These are phyloP conservation scores for Chesias legatella DNA, from an alignment of 2,888 invertebrate species.

Conservation along the genomic window DNA sequence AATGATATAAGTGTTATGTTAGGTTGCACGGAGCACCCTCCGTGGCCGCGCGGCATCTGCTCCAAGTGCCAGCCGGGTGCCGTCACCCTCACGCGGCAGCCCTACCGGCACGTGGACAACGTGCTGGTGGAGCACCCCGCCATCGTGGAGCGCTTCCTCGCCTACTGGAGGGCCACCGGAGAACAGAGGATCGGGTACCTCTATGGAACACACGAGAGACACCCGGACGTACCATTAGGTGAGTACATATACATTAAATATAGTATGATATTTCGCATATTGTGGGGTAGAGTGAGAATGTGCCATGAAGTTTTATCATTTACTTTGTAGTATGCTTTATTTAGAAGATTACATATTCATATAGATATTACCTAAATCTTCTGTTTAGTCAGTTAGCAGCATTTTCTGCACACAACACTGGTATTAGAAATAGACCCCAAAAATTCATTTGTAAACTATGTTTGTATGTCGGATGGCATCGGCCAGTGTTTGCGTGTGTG, in stretches of 20 bases:
- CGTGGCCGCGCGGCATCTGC: slow-evolving; percentile 99
- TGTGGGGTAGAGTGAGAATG: no score
- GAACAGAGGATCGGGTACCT: slow-evolving; percentile 96
- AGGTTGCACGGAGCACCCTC: slow-evolving; percentile 96
- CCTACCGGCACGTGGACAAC: slow-evolving; percentile 97
- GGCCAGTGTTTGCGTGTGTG: no score
- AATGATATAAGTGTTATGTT: slow-evolving; percentile 5
- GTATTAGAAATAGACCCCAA: no score
- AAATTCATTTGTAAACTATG: no score
- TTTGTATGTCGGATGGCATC: no score
- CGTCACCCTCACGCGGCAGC: slow-evolving; percentile 96
- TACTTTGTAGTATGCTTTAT: no score
- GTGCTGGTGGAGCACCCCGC: slow-evolving; percentile 97
- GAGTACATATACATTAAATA: background rate
- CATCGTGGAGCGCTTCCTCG: slow-evolving; percentile 96
- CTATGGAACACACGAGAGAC: slow-evolving; percentile 95
- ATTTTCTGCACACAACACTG: no score
- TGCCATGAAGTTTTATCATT: no score
- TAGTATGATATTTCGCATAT: no score
- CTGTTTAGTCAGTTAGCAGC: no score
- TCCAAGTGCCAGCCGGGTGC: slow-evolving; percentile 99
- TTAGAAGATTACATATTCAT: no score
- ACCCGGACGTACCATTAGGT: slow-evolving; percentile 80
- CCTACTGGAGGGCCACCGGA: slow-evolving; percentile 97
- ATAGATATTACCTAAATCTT: no score